These are phyloP conservation scores for Panzeria rudis DNA, from an alignment of 2,888 invertebrate species.

Conservation along the genomic window DNA sequence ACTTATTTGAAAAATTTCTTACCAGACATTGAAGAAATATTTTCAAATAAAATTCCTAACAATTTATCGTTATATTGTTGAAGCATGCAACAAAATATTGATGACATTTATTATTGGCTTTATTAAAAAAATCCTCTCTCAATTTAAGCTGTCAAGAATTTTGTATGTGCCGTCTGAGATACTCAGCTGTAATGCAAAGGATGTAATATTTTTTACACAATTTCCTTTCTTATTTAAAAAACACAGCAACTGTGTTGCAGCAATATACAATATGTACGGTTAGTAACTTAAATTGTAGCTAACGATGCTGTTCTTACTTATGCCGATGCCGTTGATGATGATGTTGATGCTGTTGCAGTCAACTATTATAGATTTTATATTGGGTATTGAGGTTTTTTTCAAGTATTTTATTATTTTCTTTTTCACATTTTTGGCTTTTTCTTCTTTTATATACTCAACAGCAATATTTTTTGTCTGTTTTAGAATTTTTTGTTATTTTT, in stretches of 20 bases:
- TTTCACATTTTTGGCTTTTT: not conserved
- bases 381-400: slow-evolving; percentile 50
- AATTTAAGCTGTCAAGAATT: slow-evolving; percentile 70
- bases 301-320: slow-evolving; percentile 1
- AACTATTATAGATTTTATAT: slow-evolving; percentile 60
- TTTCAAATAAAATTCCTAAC: slow-evolving; percentile 22
- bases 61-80: slow-evolving; percentile 52
- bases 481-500: slow-evolving; percentile 7
- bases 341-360: slow-evolving; percentile 42
- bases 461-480: slow-evolving; percentile 27
- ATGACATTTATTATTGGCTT: slow-evolving; percentile 73
- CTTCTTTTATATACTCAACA: not conserved
- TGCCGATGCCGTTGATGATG: slow-evolving; percentile 4
- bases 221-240: not conserved
- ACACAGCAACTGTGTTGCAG: not conserved
- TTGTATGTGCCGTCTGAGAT: slow-evolving; percentile 44
- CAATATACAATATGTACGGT: not conserved
- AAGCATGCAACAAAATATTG: slow-evolving; percentile 65
- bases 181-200: slow-evolving; percentile 6
- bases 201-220: slow-evolving; percentile 11
- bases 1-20: slow-evolving; percentile 12
- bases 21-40: not conserved
- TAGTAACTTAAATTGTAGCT: slow-evolving; percentile 17
- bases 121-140: slow-evolving; percentile 65
- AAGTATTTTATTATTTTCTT: slow-evolving; percentile 36